These are phyloP conservation scores for Pedicia rivosa DNA, from an alignment of 2,888 invertebrate genomes.

Conservation along the genomic window DNA sequence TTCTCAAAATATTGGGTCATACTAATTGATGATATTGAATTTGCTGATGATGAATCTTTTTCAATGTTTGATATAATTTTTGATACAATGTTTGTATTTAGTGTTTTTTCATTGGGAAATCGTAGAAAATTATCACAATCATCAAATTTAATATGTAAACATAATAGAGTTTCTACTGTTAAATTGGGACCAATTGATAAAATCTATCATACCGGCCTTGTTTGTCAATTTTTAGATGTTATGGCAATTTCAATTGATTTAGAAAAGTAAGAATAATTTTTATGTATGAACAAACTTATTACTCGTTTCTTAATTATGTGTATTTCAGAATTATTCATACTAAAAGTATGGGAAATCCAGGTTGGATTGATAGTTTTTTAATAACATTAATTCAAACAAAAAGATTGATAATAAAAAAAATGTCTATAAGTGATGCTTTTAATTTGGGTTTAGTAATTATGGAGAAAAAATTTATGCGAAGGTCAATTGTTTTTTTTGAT, in stretches of 20 bases:
- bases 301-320: conserved; percentile 22
- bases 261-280: conserved; percentile 36
- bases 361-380: conserved; percentile 49
- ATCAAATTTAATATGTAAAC: conserved; percentile 14
- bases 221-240: conserved; percentile 45
- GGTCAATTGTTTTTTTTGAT: too few relatives aligned
- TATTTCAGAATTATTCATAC: conserved; percentile 34
- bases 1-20: conserved; percentile 19
- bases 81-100: conserved; percentile 31
- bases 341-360: conserved; percentile 43
- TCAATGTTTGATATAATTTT: conserved; percentile 31
- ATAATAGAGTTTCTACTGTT: conserved; percentile 21
- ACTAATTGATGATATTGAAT: conserved; percentile 26
- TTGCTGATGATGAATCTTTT: conserved; percentile 39
- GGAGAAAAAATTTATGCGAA: too few relatives aligned
- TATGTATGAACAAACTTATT: not conserved
- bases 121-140: not conserved
- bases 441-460: conserved; percentile 20
- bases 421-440: conserved; percentile 19
- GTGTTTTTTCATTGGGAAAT: conserved; percentile 19
- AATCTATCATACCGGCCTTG: conserved; percentile 41
- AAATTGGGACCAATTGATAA: conserved; percentile 36
- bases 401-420: conserved; percentile 21
- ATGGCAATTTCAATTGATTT: conserved; percentile 44
- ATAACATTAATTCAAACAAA: conserved; percentile 40